Base-by-base conservation (phyloP, 2,797 vertebrate genomes). In the Brachyalestes nurse region DNA sequence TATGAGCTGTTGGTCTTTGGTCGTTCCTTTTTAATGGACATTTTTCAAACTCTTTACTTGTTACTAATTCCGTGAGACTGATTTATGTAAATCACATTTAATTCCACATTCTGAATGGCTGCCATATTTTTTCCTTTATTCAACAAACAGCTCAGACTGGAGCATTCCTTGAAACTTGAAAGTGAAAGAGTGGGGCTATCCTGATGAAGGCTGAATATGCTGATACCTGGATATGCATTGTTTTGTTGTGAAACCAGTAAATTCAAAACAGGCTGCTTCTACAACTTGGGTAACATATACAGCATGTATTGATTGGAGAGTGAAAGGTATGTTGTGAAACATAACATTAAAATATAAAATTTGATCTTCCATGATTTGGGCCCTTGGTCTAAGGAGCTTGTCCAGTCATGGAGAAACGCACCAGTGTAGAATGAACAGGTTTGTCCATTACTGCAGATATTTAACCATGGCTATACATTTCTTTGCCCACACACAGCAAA, bases 401-500 rank as follows among this genome's bases (percentile, higher is more conserved):
- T 53, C 13, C 1, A 7, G n/a, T 8, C n/a, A 8, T 21, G n/a
- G 5, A 61, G 58, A 28, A 21, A 61, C 34, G 10, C 7, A 6
- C 58, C 7, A 60, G 0, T 62, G 10, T 12, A 16, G 60, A 16
- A 62, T 61, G 60, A 34, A 13, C 25, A 16, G 8, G 25, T 5
- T 5, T 60, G 58, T 25, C n/a, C n/a, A 25, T 53, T 79, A 70
- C 60, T 42, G 70, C 51, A 60, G 25, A 72, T 28, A 25, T 38
- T 58, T 45, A 58, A 38, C 40, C 19, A 51, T 49, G 45, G 38
- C 58, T 72, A 38, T 21, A 64, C 14, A 45, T 19, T 55, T 17
- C n/a, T 57, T 16, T 34, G 49, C 72, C 67, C 67, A 72, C 74
- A 82, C 80, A 72, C 51, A 47, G 58, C 25, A 34, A 51, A 49